Percentiles rank a stretch among this genome's conserved stretches.
Conservation (phyloP, 1,140 invertebrate genomes). For the Brachionus asplanchnoidis region DNA sequence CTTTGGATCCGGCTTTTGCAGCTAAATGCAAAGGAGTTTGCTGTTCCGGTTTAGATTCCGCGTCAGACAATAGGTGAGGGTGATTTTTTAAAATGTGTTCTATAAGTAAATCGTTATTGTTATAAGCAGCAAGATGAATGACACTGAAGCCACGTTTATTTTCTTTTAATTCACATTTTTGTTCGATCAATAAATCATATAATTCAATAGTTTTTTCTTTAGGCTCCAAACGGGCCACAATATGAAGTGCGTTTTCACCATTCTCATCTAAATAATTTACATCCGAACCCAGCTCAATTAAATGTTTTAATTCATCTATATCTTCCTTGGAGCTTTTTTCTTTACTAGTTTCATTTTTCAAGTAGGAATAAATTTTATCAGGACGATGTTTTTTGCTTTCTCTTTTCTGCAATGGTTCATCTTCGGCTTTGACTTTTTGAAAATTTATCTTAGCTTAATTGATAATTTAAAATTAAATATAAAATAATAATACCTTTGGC, state of each 20-base stretch:
- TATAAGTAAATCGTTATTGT: neutral
- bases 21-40: neutral
- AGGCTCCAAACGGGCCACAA: neutral
- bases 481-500: neutral
- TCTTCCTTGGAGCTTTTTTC: neutral
- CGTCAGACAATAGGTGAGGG: neutral
- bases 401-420: neutral
- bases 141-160: neutral
- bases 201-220: neutral
- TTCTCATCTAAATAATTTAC: neutral
- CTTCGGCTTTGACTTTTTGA: neutral
- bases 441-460: neutral
- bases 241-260: neutral
- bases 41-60: neutral
- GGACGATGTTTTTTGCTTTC: too few relatives aligned
- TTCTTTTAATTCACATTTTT: neutral
- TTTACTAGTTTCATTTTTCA: neutral
- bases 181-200: neutral
- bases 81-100: neutral
- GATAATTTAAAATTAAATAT: neutral
- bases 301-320: neutral
- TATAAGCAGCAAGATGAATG: neutral
- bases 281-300: neutral
- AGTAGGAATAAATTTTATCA: too few relatives aligned
- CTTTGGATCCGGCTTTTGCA: neutral